These are phyloP conservation scores for Nycticebus coucang DNA, from an alignment of 2,113 vertebrate species.

Conservation along the genomic window DNA sequence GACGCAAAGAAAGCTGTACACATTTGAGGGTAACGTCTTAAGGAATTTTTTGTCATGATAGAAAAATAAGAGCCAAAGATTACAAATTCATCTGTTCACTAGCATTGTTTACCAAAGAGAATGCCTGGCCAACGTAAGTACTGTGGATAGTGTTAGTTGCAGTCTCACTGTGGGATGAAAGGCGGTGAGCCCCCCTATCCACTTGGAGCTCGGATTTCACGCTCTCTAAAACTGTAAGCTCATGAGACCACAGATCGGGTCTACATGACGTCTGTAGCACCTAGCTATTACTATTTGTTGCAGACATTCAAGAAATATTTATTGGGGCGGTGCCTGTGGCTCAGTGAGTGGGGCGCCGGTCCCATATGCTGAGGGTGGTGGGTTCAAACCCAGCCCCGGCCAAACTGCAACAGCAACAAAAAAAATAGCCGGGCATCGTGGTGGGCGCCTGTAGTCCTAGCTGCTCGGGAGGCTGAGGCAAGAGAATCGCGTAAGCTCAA, in stretches of 20 bases:
- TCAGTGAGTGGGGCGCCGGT: no score
- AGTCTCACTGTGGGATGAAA: accelerated
- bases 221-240: neutral
- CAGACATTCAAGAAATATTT: neutral
- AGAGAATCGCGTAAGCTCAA: no score
- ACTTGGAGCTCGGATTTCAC: no score
- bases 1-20: neutral
- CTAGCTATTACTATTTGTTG: neutral
- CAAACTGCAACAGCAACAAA: no score
- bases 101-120: neutral
- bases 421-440: no score
- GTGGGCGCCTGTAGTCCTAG: no score
- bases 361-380: no score
- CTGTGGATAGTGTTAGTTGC: accelerated
- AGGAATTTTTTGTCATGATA: neutral
- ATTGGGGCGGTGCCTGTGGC: no score
- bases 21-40: neutral
- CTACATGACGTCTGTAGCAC: accelerated
- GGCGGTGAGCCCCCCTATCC: accelerated
- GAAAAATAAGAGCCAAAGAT: neutral
- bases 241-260: accelerated
- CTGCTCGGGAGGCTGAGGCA: no score
- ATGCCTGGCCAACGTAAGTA: accelerated
- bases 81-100: neutral
- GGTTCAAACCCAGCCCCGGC: no score